Base-by-base conservation (phyloP, 1,140 invertebrate species). In the Ceratina japonica region DNA sequence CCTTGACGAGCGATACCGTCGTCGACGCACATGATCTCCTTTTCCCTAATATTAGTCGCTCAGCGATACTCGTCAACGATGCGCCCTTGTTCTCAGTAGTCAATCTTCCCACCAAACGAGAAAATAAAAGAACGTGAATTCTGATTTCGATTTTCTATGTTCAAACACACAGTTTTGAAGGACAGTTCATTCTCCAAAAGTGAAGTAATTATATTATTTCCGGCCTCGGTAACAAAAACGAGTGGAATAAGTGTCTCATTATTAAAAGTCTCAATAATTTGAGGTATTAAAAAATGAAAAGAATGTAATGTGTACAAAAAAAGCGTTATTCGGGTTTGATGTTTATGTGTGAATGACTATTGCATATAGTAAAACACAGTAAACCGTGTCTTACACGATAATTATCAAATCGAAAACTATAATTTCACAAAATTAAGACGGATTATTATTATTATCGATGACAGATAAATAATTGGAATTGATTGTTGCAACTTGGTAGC, bases 1-100 rank as follows among this genome's bases (percentile, higher is more conserved):
- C 91, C 91, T 92, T 90, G 85, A 90, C 89, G 84, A 86, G 86
- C 71, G 89, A 90, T 91, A 91, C 89, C 83, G 68, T 58, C 76
- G 51, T 51, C 68, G 63, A 52, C 70, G 82, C 83, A 86, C 86
- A 78, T 88, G 86, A 81, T 83, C 8, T 59, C 52, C 62, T 61
- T 61, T 52, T 18, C 69, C 87, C 83, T 87, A 89, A 79, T 87
- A 81, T 87, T 87, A 88, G 89, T 90, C 84, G 87, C 81, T 64
- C 80, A 85, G 86, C 78, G 83, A 86, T 85, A 81, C 80, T 82
- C 83, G 79, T 24, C n/a, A 52, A 69, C 64, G 63, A 71, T 86
- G 83, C 71, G 10, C 37, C 37, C 37, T 44, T 44, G 37, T 44
- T 44, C 5, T 44, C 37, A 44, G 10, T 44, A 44, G 1, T 44